Evolutionary conservation across 2,113 vertebrate species (phyloP).

Genomic region (Oostethus manadensis): DNA sequence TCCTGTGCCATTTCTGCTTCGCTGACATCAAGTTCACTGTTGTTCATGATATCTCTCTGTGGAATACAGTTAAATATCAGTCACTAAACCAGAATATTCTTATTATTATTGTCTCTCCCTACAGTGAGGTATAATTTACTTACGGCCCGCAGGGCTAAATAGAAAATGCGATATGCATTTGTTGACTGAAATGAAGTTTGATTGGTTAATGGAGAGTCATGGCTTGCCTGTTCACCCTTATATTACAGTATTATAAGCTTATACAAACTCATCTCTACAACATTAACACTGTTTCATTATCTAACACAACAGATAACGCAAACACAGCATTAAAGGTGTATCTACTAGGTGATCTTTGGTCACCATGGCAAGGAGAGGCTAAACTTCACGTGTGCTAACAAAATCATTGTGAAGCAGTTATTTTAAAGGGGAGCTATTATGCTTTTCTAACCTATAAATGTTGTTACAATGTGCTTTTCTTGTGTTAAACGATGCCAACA

Average conservation of each 20-base stretch:
- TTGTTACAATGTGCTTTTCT: too few species aligned
- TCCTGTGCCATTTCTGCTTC: slow-evolving; percentile 40
- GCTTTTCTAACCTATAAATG: too few species aligned
- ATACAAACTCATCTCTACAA: too few species aligned
- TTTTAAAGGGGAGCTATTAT: too few species aligned
- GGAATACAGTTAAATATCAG: neutral
- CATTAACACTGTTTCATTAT: too few species aligned
- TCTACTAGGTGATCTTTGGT: too few species aligned
- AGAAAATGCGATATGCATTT: neutral
- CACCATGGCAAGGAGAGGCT: too few species aligned
- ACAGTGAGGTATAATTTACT: neutral
- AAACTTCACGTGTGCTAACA: too few species aligned
- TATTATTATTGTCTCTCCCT: neutral
- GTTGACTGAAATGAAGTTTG: neutral
- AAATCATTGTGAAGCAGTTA: too few species aligned
- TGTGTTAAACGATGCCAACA: too few species aligned
- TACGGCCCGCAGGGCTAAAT: neutral
- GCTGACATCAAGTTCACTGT: slow-evolving; percentile 24
- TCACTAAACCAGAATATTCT: neutral
- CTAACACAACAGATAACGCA: too few species aligned
- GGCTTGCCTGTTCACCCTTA: neutral
- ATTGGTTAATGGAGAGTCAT: neutral
- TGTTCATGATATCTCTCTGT: slow-evolving; percentile 57
- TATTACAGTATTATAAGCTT: too few species aligned
- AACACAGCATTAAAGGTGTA: neutral